Evolutionary conservation across 2,888 invertebrate genomes (phyloP).

Genomic region (Spialia ferax): DNA sequence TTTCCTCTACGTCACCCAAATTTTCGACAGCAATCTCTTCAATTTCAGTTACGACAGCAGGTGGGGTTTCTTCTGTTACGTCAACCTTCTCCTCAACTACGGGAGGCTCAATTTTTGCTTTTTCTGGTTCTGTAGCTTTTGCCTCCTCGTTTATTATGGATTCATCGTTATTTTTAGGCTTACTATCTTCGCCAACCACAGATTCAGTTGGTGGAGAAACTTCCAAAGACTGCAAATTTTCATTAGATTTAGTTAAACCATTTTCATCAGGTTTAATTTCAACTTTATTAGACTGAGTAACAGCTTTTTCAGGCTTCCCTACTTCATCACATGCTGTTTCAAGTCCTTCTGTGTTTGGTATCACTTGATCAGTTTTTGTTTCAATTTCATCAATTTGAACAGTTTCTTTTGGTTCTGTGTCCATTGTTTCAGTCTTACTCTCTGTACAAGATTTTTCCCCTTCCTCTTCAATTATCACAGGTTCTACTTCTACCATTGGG

Average conservation of each 20-base stretch:
- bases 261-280: background rate
- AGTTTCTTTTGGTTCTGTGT: constrained; percentile 54
- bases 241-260: constrained; percentile 35
- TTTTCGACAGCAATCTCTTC: constrained; percentile 68
- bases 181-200: background rate
- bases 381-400: constrained; percentile 53
- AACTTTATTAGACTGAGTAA: constrained; percentile 19
- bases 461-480: constrained; percentile 54
- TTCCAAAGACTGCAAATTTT: background rate
- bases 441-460: constrained; percentile 60
- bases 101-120: constrained; percentile 53
- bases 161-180: background rate
- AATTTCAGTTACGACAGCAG: constrained; percentile 64
- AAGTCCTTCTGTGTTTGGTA: background rate
- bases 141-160: background rate
- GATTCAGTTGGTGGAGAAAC: background rate
- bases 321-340: constrained; percentile 37
- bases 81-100: constrained; percentile 46
- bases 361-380: constrained; percentile 16
- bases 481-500: constrained; percentile 57
- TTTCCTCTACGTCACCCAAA: constrained; percentile 60
- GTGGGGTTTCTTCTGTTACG: constrained; percentile 56
- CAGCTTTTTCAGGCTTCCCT: constrained; percentile 12
- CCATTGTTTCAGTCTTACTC: constrained; percentile 10
- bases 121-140: constrained; percentile 47